These are phyloP conservation scores for Oophaga sylvatica DNA, from an alignment of 2,797 vertebrate species.

Conservation along the genomic window DNA sequence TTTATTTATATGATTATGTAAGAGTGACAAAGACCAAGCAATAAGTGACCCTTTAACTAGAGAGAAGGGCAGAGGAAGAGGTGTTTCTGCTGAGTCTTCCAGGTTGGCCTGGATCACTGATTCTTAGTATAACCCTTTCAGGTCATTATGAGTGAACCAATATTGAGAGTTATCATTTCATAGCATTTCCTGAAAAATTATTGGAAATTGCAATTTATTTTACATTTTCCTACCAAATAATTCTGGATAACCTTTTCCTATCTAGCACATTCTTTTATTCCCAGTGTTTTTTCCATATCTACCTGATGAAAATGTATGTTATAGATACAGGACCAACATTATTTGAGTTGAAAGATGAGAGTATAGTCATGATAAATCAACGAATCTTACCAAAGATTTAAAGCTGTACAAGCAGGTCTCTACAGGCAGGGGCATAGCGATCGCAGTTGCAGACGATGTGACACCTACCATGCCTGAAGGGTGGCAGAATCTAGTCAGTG, in stretches of 20 bases:
- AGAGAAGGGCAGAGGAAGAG: slow-evolving; percentile 21
- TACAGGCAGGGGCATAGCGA: no score
- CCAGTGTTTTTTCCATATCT: not conserved
- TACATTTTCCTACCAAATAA: not conserved
- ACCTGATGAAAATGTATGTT: no score
- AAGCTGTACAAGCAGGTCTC: no score
- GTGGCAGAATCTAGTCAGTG: no score
- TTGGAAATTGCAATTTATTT: not conserved
- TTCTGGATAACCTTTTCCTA: not conserved
- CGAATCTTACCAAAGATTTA: no score
- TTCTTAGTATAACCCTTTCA: slow-evolving; percentile 35
- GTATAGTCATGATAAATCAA: no score
- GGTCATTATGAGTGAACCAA: not conserved
- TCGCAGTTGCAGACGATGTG: no score
- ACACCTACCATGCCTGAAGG: no score
- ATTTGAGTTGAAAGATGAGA: no score
- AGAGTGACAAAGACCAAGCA: slow-evolving; percentile 1
- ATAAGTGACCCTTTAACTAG: slow-evolving; percentile 44
- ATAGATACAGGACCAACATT: no score
- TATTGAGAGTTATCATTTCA: not conserved
- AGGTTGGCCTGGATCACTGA: slow-evolving; percentile 26
- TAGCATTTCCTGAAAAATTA: not conserved
- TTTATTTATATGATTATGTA: slow-evolving; percentile 39
- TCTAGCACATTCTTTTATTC: not conserved
- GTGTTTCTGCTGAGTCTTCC: slow-evolving; percentile 53